phyloP scores from a whole-genome alignment of 2,113 vertebrate species.

The Ahaetulla prasina region DNA sequence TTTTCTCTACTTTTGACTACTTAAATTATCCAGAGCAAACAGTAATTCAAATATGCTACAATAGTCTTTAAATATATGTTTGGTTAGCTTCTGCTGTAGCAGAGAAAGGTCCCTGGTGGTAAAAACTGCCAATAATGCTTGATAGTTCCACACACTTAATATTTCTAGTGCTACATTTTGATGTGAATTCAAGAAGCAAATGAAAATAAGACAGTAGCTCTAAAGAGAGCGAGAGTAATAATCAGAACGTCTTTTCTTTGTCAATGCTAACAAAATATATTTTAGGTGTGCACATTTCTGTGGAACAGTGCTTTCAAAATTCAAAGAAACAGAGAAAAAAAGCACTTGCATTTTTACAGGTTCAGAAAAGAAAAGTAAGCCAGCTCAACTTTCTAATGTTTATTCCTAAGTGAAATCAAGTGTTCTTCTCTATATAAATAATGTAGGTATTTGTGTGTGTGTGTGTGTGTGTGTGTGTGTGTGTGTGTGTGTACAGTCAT shows the following conservation, averaged over 20 bases:
- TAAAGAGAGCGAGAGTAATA: background rate
- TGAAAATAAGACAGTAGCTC: constrained; percentile 3
- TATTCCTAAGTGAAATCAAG: constrained; percentile 36
- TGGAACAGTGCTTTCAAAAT: background rate
- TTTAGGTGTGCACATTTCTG: constrained; percentile 13
- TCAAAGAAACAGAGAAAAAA: background rate
- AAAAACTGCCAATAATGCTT: constrained; percentile 14
- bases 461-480: too few species aligned
- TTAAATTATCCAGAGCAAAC: constrained; percentile 17
- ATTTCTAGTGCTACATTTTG: constrained; percentile 15
- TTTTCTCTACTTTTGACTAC: constrained; percentile 22
- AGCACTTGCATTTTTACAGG: constrained; percentile 16
- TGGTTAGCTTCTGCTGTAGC: constrained; percentile 1
- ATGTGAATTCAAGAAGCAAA: background rate
- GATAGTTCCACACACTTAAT: constrained; percentile 20
- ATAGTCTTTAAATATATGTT: constrained; percentile 21
- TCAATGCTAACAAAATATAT: background rate
- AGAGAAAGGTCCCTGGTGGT: constrained; percentile 23
- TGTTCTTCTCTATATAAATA: constrained; percentile 6
- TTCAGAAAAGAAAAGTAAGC: constrained; percentile 3
- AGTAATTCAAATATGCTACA: constrained; percentile 16
- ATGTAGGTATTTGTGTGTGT: background rate
- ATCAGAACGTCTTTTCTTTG: background rate
- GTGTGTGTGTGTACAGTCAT: background rate
- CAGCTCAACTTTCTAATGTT: constrained; percentile 34